phyloP scores from a whole-genome alignment of 2,113 vertebrate species.

The Stomatorhinus ivindoensis region DNA sequence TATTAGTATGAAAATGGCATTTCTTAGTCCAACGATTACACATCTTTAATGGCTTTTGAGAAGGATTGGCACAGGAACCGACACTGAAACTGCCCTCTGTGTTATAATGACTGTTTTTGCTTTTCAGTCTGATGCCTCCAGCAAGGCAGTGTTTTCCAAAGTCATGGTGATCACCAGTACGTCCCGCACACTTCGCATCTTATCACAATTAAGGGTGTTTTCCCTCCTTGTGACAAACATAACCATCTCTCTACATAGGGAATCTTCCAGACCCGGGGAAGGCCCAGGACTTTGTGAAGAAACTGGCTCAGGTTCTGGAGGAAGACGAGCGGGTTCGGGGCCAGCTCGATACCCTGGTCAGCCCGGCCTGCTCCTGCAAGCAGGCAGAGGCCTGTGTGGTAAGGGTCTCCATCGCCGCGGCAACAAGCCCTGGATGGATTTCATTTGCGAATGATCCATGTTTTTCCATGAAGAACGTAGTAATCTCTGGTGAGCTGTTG shows the following conservation, averaged over 20 bases:
- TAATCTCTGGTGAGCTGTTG: not conserved
- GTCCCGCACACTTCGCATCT: conserved; percentile 27
- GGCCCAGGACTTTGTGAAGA: conserved; percentile 98
- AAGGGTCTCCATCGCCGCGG: conserved; percentile 42
- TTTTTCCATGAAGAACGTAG: not conserved
- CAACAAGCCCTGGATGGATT: not conserved
- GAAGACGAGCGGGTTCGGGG: conserved; percentile 91
- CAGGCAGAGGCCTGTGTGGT: conserved; percentile 96
- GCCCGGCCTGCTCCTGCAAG: conserved; percentile 93
- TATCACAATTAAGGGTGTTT: not conserved
- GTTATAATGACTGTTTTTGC: conserved; percentile 18
- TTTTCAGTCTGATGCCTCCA: conserved; percentile 86
- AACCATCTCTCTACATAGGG: conserved; percentile 56
- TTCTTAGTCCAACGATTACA: not conserved
- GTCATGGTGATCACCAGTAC: conserved; percentile 99
- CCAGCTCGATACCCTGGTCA: conserved; percentile 78
- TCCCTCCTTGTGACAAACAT: conserved; percentile 29
- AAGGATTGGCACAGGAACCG: not conserved
- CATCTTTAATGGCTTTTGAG: not conserved
- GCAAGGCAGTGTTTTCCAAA: conserved; percentile 95
- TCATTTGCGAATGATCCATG: not conserved
- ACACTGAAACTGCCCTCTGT: not conserved
- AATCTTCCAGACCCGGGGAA: conserved; percentile 97
- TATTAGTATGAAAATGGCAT: not conserved
- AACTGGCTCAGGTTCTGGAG: conserved; percentile 93